Evolutionary conservation across 1,140 invertebrate species (phyloP).

Genomic region (Lasioglossum baleicum): DNA sequence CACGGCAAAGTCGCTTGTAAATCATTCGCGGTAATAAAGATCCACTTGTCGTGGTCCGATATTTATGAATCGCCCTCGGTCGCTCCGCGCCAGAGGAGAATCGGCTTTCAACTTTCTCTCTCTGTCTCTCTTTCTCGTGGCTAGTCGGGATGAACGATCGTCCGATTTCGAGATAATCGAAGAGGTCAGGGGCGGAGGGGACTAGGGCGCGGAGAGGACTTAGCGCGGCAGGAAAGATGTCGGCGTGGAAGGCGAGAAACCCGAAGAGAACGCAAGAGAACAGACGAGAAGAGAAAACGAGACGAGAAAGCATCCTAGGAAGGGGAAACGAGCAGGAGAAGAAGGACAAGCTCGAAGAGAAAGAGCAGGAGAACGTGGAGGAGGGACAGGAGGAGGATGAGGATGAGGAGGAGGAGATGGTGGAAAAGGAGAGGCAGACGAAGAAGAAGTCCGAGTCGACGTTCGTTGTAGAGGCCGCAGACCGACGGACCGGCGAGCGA

Average conservation of each 20-base stretch:
- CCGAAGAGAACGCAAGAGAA: constrained; percentile 20
- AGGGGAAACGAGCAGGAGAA: constrained; percentile 13
- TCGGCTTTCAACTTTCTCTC: constrained; percentile 58
- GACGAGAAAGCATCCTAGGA: constrained; percentile 11
- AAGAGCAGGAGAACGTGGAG: background rate
- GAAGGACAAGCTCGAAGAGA: no score
- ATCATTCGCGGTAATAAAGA: constrained; percentile 64
- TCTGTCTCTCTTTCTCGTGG: constrained; percentile 34
- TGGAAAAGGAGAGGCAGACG: constrained; percentile 35
- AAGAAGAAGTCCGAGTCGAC: constrained; percentile 48
- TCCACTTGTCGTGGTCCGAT: constrained; percentile 64
- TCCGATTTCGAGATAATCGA: constrained; percentile 68
- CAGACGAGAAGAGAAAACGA: background rate
- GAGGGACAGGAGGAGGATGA: constrained; percentile 2
- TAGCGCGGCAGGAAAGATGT: constrained; percentile 33
- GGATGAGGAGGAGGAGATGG: background rate
- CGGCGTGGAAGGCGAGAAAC: constrained; percentile 13
- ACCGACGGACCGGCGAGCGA: constrained; percentile 69
- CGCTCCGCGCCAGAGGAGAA: constrained; percentile 57
- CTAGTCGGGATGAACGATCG: constrained; percentile 61
- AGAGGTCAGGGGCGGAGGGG: constrained; percentile 66
- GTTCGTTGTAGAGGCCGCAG: constrained; percentile 65
- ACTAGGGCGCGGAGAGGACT: constrained; percentile 59
- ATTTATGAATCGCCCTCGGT: constrained; percentile 66
- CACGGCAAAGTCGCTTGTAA: constrained; percentile 54